These are phyloP conservation scores for Rhabdomys pumilio DNA, from an alignment of 2,797 vertebrate genomes.

Conservation along the genomic window DNA sequence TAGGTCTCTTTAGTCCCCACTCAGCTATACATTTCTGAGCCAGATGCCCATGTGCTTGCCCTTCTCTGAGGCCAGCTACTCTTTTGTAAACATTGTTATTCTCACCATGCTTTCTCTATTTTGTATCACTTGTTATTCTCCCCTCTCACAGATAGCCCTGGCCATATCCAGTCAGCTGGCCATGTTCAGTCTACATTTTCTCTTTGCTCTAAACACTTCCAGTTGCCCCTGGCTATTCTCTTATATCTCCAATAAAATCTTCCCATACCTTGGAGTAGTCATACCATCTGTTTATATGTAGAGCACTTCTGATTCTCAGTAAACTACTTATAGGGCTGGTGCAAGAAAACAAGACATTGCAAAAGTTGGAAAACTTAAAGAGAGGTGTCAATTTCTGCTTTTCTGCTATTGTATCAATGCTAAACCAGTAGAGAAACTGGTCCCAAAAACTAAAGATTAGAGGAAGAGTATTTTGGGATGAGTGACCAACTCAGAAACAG, in stretches of 20 bases:
- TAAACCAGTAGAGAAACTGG: neutral
- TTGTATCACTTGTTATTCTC: neutral
- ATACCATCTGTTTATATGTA: neutral
- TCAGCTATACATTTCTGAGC: neutral
- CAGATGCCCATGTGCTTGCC: neutral
- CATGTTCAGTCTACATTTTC: neutral
- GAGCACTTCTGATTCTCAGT: neutral
- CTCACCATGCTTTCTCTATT: neutral
- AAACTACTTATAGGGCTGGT: neutral
- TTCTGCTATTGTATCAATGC: neutral
- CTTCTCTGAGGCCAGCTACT: too few species aligned
- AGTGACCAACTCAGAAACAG: neutral
- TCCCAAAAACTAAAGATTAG: neutral
- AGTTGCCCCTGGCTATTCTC: neutral
- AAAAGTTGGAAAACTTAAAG: conserved; percentile 9
- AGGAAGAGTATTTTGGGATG: neutral
- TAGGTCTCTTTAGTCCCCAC: too few species aligned
- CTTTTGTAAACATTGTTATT: neutral
- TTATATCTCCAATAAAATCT: neutral
- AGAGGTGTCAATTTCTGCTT: neutral
- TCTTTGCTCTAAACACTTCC: neutral
- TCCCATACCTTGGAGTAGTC: neutral
- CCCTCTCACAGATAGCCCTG: neutral
- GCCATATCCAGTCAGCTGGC: neutral
- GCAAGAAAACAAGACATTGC: neutral